A percentile compares a stretch with the other conserved stretches of the same genome.
phyloP scores from a whole-genome alignment of 2,797 vertebrate genomes.

The Galaxias olidus region DNA sequence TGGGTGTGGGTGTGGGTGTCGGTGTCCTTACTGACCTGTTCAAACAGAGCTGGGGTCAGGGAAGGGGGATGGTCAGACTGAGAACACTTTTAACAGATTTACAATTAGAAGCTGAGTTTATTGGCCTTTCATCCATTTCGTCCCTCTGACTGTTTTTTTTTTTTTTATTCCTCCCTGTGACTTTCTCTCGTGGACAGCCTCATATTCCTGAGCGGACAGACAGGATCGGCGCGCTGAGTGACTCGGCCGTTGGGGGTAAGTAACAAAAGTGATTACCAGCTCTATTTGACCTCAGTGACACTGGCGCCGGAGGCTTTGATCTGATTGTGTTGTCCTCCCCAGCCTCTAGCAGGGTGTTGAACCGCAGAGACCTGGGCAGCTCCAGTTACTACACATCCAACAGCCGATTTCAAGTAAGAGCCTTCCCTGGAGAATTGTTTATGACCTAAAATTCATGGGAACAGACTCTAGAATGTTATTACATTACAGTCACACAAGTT shows the following conservation, averaged over 20 bases:
- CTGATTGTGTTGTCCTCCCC: slow-evolving; percentile 7
- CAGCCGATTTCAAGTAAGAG: slow-evolving; percentile 72
- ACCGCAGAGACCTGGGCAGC: slow-evolving; percentile 40
- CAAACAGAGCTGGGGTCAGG: slow-evolving; percentile 33
- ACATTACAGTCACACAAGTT: neutral
- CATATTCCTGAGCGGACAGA: slow-evolving; percentile 76
- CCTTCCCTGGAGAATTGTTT: neutral
- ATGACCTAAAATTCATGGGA: too few species aligned
- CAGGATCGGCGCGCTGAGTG: slow-evolving; percentile 53
- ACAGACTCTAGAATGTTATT: neutral
- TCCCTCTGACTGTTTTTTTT: neutral
- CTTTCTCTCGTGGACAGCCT: slow-evolving; percentile 53
- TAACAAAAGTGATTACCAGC: slow-evolving; percentile 3
- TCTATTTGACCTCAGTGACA: neutral
- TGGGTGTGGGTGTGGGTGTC: slow-evolving; percentile 6
- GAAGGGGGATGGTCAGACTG: slow-evolving; percentile 26
- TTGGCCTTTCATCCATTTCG: slow-evolving; percentile 9
- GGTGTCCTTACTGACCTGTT: slow-evolving; percentile 35
- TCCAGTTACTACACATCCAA: slow-evolving; percentile 46
- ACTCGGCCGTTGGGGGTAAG: slow-evolving; percentile 64
- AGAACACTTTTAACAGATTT: slow-evolving; percentile 30
- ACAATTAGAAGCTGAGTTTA: slow-evolving; percentile 27
- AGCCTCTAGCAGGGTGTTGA: slow-evolving; percentile 52
- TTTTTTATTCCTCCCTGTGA: neutral
- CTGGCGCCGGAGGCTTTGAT: too few species aligned